Percentiles rank a stretch among this genome's conserved stretches.
Evolutionary conservation across 1,140 invertebrate genomes (phyloP).

Genomic region (Leucophenga varia): DNA sequence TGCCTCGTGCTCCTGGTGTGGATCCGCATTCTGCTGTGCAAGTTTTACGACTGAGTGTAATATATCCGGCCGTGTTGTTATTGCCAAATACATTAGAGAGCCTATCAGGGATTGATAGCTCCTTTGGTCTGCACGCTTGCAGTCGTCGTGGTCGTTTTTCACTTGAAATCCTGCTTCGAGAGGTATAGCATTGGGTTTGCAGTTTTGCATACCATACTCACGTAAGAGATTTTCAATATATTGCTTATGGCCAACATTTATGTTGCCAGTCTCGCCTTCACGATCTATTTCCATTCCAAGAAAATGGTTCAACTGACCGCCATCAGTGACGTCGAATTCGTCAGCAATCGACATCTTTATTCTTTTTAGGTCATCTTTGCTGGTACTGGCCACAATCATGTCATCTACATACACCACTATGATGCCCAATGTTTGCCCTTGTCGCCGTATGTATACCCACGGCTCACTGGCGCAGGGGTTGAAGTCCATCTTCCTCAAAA

Average conservation of each 20-base stretch:
- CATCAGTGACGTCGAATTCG: conserved; percentile 32
- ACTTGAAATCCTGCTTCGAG: conserved; percentile 4
- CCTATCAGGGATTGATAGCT: conserved; percentile 9
- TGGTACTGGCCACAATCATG: conserved; percentile 6
- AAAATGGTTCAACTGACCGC: conserved; percentile 16
- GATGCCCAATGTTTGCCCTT: neutral
- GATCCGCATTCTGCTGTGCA: conserved; percentile 6
- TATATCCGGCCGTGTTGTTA: conserved; percentile 9
- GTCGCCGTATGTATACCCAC: neutral
- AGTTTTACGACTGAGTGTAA: conserved; percentile 10
- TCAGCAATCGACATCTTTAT: conserved; percentile 7
- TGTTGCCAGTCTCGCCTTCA: conserved; percentile 6
- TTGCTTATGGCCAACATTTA: conserved; percentile 10
- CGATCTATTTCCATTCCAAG: conserved; percentile 44
- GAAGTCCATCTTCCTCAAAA: conserved; percentile 3
- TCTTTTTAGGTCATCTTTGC: neutral
- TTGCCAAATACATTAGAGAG: conserved; percentile 1
- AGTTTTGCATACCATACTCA: conserved; percentile 11
- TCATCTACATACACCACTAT: conserved; percentile 10
- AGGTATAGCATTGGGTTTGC: conserved; percentile 5
- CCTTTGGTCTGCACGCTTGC: neutral
- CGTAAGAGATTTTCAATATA: conserved; percentile 14
- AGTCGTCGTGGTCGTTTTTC: conserved; percentile 3
- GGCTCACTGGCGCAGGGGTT: neutral
- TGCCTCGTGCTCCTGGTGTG: conserved; percentile 5